Conservation (phyloP, 2,113 vertebrate genomes). For the Eonycteris spelaea region DNA sequence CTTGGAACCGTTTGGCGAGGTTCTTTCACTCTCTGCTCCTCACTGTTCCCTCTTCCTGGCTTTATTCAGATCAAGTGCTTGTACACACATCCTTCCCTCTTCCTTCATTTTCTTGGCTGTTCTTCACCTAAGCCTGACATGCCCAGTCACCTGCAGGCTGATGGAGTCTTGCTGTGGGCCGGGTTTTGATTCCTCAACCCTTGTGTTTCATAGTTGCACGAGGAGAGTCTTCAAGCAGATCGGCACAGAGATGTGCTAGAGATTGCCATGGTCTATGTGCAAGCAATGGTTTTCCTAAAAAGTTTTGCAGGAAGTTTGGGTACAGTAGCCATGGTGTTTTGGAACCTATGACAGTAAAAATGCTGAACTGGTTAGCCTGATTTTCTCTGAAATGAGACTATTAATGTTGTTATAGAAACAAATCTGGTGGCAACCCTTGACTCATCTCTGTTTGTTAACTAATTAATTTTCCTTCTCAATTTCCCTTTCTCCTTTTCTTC, state of each 20-base stretch:
- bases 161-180: background rate
- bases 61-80: background rate
- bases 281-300: background rate
- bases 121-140: background rate
- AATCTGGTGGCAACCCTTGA: background rate
- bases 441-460: background rate
- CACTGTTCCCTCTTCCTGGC: background rate
- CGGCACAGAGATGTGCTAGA: background rate
- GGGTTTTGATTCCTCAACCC: background rate
- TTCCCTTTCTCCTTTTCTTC: background rate
- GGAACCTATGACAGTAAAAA: background rate
- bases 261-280: background rate
- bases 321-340: background rate
- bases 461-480: background rate
- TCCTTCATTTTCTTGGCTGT: background rate
- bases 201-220: background rate
- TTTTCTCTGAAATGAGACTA: background rate
- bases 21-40: no score
- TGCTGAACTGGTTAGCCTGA: background rate
- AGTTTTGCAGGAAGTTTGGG: background rate
- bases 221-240: background rate
- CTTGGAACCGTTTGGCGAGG: rapidly evolving
- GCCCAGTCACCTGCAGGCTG: background rate
- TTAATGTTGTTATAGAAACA: background rate
- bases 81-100: background rate